Evolutionary conservation across 2,797 vertebrate genomes (phyloP), one percentile per base, ranked within the genome.

Genomic region (Toxotes lorentzi): DNA sequence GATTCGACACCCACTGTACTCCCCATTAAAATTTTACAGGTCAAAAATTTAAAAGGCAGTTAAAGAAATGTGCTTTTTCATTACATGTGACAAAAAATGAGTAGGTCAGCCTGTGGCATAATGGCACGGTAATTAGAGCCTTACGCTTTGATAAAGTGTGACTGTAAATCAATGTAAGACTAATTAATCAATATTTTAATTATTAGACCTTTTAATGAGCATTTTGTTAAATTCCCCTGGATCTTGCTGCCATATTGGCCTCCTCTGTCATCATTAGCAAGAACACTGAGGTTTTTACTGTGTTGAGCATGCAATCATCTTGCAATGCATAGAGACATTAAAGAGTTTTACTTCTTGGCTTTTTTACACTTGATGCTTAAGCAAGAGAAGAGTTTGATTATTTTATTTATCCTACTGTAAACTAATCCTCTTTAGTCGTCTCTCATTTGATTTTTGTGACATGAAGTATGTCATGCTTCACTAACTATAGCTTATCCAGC

Each of bases 161-260:
- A 98, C 96, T 98, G 96, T 96, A 97, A 97, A 98, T 98, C 97
- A 97, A 97, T 98, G 96, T 97, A 96, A 96, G 94, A 96, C 97
- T 98, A 99, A 99, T 99, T 97, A 97, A 98, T 99, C 97, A 97
- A 99, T 99, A 99, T 97, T 97, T 98, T 98, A 98, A 98, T 99
- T 97, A 98, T 99, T 97, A 96, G 97, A 97, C 97, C 97, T 96
- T 97, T 97, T 96, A 98, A 99, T 96, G 96, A 97, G 95, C 93
- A 95, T 97, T 97, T 97, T 95, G 95, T 96, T 92, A 92, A 96
- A 97, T 97, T 97, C 97, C 96, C 96, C 89, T 60, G 94, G 95
- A 96, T 96, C 93, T 93, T 92, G 84, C 94, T 93, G 90, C 95
- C 94, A 94, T 89, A 84, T 93, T 84, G 89, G 87, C 89, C 95